Evolutionary conservation across 2,113 vertebrate genomes (phyloP).

Genomic region (Phocoena phocoena): DNA sequence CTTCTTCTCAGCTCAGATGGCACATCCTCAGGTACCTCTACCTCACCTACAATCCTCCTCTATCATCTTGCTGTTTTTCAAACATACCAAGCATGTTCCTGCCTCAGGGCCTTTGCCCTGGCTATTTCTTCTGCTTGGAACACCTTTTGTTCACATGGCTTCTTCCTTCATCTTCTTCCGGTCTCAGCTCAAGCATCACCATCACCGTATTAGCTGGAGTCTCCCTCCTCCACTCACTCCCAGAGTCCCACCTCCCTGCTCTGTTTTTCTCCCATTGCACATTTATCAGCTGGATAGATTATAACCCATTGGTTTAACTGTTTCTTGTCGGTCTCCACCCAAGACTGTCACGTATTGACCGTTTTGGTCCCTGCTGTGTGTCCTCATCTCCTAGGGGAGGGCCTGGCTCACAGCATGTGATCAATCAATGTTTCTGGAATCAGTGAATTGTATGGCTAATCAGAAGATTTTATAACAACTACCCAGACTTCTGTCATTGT

Average conservation of each 20-base stretch:
- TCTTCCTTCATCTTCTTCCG: neutral
- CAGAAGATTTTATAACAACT: neutral
- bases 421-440: neutral
- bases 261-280: neutral
- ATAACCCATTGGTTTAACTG: neutral
- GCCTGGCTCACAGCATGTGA: neutral
- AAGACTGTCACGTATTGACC: neutral
- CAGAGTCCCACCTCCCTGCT: neutral
- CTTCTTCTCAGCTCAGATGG: neutral
- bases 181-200: neutral
- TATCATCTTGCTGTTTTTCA: neutral
- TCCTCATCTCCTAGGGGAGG: neutral
- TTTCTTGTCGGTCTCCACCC: neutral
- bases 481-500: neutral
- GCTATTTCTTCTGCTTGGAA: neutral
- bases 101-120: neutral
- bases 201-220: neutral
- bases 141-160: accelerated
- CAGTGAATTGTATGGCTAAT: neutral
- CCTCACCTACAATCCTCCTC: neutral
- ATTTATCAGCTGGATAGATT: neutral
- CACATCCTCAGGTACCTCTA: neutral
- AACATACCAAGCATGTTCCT: neutral
- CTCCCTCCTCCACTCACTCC: neutral
- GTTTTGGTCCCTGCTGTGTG: neutral